A percentile compares a stretch with the other conserved stretches of the same genome.
Conservation (phyloP, 2,113 vertebrate genomes). For the Brachirus orientalis region DNA sequence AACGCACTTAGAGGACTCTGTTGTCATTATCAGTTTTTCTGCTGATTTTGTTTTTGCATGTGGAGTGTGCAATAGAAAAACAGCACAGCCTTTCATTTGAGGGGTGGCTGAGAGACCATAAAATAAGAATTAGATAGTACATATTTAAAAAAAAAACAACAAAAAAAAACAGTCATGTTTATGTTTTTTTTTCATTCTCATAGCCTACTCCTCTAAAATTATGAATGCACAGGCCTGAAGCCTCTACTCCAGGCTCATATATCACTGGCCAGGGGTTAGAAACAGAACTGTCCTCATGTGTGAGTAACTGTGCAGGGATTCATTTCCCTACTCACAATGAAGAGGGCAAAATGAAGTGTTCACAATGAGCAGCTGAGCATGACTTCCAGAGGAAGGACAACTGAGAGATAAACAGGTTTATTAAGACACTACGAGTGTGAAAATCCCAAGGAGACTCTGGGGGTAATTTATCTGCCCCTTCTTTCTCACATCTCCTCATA, state of each 20-base stretch:
- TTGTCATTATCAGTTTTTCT: too few species aligned
- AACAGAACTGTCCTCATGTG: constrained; percentile 61
- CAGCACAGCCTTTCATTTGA: neutral
- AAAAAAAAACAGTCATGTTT: constrained; percentile 63
- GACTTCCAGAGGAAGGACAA: neutral
- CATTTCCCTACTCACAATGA: constrained; percentile 34
- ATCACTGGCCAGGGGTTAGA: constrained; percentile 78
- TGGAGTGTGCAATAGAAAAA: neutral
- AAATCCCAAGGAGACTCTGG: constrained; percentile 11
- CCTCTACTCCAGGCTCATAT: constrained; percentile 60
- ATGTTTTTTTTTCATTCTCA: constrained; percentile 10
- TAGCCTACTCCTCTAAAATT: constrained; percentile 53
- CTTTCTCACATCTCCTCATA: neutral
- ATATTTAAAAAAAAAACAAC: constrained; percentile 44
- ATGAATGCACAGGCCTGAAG: constrained; percentile 65
- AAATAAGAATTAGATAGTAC: too few species aligned
- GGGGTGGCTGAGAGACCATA: neutral
- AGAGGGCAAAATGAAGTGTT: constrained; percentile 60
- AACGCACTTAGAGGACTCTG: too few species aligned
- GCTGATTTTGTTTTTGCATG: too few species aligned
- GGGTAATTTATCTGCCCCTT: constrained; percentile 6
- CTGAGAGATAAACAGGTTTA: constrained; percentile 30
- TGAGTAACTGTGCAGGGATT: constrained; percentile 67
- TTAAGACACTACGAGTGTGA: constrained; percentile 24
- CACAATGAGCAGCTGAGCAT: constrained; percentile 31